phyloP scores from a whole-genome alignment of 2,888 invertebrate genomes.

The Lasioglossum villosulum region DNA sequence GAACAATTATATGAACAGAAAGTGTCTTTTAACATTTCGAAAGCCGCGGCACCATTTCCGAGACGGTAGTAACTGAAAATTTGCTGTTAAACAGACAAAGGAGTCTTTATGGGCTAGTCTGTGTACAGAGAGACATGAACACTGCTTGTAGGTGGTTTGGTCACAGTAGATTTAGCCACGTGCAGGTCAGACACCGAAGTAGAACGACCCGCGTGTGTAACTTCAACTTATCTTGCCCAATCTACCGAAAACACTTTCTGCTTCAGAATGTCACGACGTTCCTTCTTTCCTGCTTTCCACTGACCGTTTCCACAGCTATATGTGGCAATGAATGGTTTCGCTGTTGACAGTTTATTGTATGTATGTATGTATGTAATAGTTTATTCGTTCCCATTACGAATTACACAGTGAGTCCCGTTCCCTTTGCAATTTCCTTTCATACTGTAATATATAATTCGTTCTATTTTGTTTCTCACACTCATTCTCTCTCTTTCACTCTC shows the following conservation, averaged over 20 bases:
- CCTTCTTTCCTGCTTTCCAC: background rate
- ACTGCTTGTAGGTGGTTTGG: background rate
- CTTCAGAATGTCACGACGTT: background rate
- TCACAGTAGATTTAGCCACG: background rate
- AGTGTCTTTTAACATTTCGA: background rate
- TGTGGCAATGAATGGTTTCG: background rate
- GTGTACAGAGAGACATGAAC: background rate
- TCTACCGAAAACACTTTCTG: conserved; percentile 5
- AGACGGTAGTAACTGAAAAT: background rate
- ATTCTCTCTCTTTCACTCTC: no score
- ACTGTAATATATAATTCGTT: no score
- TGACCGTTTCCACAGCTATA: background rate
- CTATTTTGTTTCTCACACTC: no score
- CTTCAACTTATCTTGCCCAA: background rate
- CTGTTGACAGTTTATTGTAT: background rate
- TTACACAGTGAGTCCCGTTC: no score
- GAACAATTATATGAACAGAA: background rate
- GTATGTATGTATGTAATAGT: no score
- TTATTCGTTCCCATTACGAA: no score
- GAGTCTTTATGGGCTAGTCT: background rate
- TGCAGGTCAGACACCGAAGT: background rate
- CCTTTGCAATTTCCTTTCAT: no score
- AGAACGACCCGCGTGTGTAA: background rate
- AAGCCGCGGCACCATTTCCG: background rate
- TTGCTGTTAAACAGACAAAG: background rate